Base-by-base conservation (phyloP, 2,797 vertebrate genomes). In the Xenops minutus region DNA sequence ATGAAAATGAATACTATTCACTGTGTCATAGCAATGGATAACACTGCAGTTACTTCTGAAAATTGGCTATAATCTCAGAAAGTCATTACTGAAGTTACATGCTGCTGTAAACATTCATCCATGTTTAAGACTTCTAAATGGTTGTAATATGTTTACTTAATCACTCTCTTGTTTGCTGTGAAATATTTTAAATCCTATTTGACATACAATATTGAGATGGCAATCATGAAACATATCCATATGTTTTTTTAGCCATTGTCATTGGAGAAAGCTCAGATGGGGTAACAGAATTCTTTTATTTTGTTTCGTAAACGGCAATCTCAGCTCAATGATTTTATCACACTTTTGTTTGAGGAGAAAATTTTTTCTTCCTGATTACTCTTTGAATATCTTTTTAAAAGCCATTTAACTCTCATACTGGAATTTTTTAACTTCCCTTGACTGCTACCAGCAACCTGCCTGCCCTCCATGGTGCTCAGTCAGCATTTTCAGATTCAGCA, bases 401-500 rank as follows among this genome's bases (percentile, higher is more conserved):
- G 49, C 23, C 9, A 54, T 85, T 95, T 85, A 85, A 74, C 36
- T 68, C 77, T 76, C 39, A 56, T 54, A 82, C 51, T 62, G 54
- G 91, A 78, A 24, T 51, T 67, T 80, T 92, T 87, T 49, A 75
- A 58, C 78, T 79, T 85, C 24, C 58, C 84, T 71, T 92, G 66
- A 49, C 52, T 69, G 41, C 49, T 95, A 44, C 88, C 85, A 37
- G 85, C 85, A 94, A 85, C 85, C 78, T 91, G 81, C 75, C 61
- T 94, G 75, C 56, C 82, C 72, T 97, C 69, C 26, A 12, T 46
- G 32, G n/a, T 86, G 81, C 89, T 46, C 69, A 97, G 88, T 98
- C 97, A 98, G 97, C 96, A 89, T 76, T 91, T 94, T 32, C 39
- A 94, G 79, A 92, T 85, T 85, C 94, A 96, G 96, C 94, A 96